Percentiles rank a stretch among this genome's conserved stretches.
phyloP scores from a whole-genome alignment of 2,888 invertebrate species.

The Sipunculus nudus region DNA sequence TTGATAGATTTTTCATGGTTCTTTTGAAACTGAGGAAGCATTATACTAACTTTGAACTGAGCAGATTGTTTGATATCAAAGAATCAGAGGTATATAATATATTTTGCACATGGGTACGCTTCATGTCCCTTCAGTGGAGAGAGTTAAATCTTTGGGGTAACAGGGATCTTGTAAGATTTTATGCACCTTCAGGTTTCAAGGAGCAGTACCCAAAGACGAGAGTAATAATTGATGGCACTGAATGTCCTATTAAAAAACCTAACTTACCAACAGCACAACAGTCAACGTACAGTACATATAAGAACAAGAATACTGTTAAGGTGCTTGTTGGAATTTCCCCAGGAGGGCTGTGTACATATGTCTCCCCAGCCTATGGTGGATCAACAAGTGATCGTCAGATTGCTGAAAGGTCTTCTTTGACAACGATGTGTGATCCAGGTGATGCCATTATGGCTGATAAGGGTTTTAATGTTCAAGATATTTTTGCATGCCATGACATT shows the following conservation, averaged over 20 bases:
- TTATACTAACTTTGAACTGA: not conserved
- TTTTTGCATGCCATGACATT: too few species aligned
- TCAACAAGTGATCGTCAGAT: slow-evolving; percentile 5
- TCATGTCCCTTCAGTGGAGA: slow-evolving; percentile 1
- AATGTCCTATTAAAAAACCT: too few species aligned
- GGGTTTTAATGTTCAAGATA: not conserved
- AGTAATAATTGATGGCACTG: too few species aligned
- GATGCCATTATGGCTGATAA: slow-evolving; percentile 1
- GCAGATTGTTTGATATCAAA: not conserved
- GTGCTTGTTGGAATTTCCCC: slow-evolving; percentile 1
- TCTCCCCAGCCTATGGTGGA: slow-evolving; percentile 8
- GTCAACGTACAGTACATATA: too few species aligned
- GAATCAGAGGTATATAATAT: not conserved
- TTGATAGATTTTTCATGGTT: slow-evolving; percentile 1
- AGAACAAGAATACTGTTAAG: too few species aligned
- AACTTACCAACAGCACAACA: too few species aligned
- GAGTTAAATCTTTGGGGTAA: slow-evolving; percentile 1
- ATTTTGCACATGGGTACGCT: slow-evolving; percentile 1
- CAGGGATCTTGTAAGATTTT: not conserved
- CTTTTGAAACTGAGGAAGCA: not conserved
- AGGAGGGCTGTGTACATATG: not conserved
- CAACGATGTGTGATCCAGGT: not conserved
- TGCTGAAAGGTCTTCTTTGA: slow-evolving; percentile 1
- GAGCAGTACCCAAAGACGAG: too few species aligned
- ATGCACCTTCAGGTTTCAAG: not conserved